phyloP scores from a whole-genome alignment of 2,797 vertebrate species.

The Antrozous pallidus region DNA sequence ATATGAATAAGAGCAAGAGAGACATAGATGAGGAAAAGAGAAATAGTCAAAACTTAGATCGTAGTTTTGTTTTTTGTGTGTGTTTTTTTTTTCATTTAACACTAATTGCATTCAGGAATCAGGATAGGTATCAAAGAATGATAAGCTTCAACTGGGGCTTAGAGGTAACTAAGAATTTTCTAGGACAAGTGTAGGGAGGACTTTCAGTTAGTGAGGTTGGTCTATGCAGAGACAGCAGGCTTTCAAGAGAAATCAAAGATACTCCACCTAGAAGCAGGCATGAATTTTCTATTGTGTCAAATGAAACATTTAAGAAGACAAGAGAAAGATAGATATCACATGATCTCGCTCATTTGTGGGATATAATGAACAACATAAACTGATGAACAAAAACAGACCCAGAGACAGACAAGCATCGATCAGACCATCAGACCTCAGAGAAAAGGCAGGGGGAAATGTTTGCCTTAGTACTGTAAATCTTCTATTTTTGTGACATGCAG shows the following conservation, averaged over 20 bases:
- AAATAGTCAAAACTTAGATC: neutral
- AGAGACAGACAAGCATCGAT: too few relatives aligned
- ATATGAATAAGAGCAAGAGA: neutral
- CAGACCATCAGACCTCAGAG: too few relatives aligned
- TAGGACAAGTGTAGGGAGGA: fast-evolving
- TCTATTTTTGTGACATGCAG: neutral
- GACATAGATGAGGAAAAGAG: neutral
- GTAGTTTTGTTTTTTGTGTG: neutral
- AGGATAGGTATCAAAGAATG: neutral
- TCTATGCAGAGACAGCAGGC: neutral
- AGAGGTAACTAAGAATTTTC: neutral
- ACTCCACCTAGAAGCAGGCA: neutral
- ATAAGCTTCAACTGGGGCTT: neutral
- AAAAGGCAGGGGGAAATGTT: neutral
- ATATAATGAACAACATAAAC: too few relatives aligned
- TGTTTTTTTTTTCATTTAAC: neutral
- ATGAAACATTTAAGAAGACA: neutral
- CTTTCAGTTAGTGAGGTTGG: neutral
- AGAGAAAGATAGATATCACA: too few relatives aligned
- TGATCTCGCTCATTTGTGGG: too few relatives aligned
- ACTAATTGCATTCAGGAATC: neutral
- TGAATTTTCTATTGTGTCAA: neutral
- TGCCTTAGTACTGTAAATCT: neutral
- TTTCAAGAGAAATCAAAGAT: neutral
- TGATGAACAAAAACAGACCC: too few relatives aligned